A percentile compares a stretch with the other conserved stretches of the same genome.
Conservation (phyloP, 2,113 vertebrate genomes). For the Eublepharis macularius region DNA sequence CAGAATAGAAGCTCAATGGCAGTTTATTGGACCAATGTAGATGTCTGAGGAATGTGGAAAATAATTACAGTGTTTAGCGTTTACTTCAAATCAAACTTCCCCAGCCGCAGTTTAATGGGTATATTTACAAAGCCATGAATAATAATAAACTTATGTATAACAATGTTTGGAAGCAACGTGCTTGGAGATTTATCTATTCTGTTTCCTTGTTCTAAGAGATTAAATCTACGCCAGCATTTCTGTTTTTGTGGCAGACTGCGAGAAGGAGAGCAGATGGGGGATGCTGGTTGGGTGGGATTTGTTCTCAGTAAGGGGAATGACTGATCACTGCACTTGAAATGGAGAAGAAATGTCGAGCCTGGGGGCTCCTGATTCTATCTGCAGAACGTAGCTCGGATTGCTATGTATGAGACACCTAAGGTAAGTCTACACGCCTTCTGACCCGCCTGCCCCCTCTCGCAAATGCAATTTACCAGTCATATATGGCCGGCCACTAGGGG, state of each 20-base stretch:
- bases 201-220: background rate
- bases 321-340: background rate
- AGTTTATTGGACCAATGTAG: background rate
- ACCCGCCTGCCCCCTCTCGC: no score
- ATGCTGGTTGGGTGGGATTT: background rate
- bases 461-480: no score
- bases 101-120: constrained; percentile 16
- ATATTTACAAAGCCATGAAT: background rate
- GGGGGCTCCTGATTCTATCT: no score
- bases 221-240: background rate
- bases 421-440: no score
- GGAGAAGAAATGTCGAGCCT: background rate
- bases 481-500: no score
- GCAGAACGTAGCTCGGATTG: no score
- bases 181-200: background rate
- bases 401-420: no score
- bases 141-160: background rate
- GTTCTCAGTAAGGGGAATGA: background rate
- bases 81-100: constrained; percentile 22
- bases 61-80: constrained; percentile 27
- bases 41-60: background rate
- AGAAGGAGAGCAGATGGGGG: background rate
- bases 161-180: background rate
- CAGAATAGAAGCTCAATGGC: background rate
- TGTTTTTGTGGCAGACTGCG: background rate